A percentile compares a stretch with the other conserved stretches of the same genome.
Evolutionary conservation across 2,797 vertebrate genomes (phyloP).

Genomic region (Chelon labrosus): DNA sequence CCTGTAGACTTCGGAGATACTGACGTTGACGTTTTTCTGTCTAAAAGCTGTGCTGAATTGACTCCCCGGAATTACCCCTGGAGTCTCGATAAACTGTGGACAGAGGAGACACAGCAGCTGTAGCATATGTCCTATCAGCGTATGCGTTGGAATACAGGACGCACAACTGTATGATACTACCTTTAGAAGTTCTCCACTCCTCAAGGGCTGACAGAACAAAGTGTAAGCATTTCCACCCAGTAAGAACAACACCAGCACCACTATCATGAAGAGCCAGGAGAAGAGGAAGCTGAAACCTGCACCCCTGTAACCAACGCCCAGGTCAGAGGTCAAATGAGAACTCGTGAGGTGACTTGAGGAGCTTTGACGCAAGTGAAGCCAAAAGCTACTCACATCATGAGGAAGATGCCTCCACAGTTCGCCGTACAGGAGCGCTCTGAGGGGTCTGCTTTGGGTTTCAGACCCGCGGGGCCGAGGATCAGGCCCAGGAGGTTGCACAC

Average conservation of each 20-base stretch:
- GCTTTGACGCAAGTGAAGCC: no score
- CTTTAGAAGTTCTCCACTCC: constrained; percentile 82
- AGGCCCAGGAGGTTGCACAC: constrained; percentile 87
- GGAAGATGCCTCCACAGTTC: constrained; percentile 86
- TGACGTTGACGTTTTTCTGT: constrained; percentile 66
- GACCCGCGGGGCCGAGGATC: constrained; percentile 84
- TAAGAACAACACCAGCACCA: constrained; percentile 86
- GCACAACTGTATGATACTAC: constrained; percentile 63
- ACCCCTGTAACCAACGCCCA: constrained; percentile 78
- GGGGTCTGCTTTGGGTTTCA: constrained; percentile 76
- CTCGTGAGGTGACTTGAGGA: no score
- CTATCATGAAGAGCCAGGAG: constrained; percentile 92
- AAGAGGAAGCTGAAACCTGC: constrained; percentile 91
- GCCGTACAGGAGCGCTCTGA: constrained; percentile 81
- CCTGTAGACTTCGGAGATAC: constrained; percentile 83
- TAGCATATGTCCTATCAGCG: not conserved
- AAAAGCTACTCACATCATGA: constrained; percentile 88
- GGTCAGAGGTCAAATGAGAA: constrained; percentile 38
- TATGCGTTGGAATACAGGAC: not conserved
- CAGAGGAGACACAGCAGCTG: constrained; percentile 6
- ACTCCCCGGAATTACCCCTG: constrained; percentile 72
- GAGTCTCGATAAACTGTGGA: constrained; percentile 85
- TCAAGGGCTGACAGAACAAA: constrained; percentile 88
- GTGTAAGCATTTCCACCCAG: constrained; percentile 86
- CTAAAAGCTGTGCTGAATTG: constrained; percentile 65